Evolutionary conservation across 37 sponge, comb jelly and placozoan genomes (phyloP).

Genomic region (Cladorhizidae sp.): DNA sequence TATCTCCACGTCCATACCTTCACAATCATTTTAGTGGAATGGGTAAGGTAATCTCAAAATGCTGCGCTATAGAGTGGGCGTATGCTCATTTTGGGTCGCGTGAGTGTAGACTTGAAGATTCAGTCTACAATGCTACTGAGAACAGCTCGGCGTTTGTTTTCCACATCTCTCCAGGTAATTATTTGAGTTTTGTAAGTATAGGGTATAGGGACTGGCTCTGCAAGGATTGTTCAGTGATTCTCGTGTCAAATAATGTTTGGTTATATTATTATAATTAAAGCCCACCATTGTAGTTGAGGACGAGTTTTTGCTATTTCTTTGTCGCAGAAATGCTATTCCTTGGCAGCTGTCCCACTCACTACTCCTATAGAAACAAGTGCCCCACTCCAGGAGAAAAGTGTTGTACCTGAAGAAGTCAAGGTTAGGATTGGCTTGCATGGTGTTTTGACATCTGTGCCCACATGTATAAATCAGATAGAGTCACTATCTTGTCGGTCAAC

Average conservation of each 20-base stretch:
- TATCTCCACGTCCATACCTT: no score
- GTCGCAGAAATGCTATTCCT: constrained; percentile 24
- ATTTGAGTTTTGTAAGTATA: neutral
- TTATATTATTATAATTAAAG: constrained; percentile 20
- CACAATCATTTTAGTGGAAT: no score
- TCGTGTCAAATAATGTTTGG: no score
- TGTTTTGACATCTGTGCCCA: neutral
- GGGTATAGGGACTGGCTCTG: no score
- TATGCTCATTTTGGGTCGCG: no score
- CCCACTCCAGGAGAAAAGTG: neutral
- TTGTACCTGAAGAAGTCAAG: constrained; percentile 53
- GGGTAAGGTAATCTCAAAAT: no score
- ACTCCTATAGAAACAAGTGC: constrained; percentile 12
- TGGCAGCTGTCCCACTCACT: constrained; percentile 55
- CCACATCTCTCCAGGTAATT: constrained; percentile 17
- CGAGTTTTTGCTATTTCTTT: neutral
- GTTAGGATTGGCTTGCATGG: neutral
- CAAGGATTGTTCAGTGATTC: neutral
- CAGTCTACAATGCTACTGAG: neutral
- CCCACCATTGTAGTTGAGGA: no score
- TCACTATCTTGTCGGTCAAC: no score
- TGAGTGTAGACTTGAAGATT: no score
- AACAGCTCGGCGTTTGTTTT: neutral
- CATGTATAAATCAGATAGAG: no score
- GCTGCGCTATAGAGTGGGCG: no score